Evolutionary conservation across 53 echinoderm and acorn worm genomes (phyloP).

Genomic region (Holothuria leucospilota): DNA sequence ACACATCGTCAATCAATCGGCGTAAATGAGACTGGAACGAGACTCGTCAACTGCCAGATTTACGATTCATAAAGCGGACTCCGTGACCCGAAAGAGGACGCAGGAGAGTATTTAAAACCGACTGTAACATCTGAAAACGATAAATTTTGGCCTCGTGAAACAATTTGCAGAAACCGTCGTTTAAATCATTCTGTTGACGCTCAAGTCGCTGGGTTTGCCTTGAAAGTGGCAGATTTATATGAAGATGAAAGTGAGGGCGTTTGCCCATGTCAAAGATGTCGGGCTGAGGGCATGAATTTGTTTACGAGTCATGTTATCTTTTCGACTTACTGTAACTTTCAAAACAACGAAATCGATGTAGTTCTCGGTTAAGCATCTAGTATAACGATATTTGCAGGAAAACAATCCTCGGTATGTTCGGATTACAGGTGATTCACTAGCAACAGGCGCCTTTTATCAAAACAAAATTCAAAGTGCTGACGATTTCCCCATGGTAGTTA

Average conservation of each 20-base stretch:
- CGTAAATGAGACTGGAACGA: constrained; percentile 39
- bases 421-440: too few relatives aligned
- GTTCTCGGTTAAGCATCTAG: too few relatives aligned
- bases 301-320: not conserved
- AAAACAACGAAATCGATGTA: too few relatives aligned
- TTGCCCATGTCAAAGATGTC: not conserved
- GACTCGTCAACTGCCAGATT: constrained; percentile 51
- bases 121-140: constrained; percentile 54
- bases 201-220: not conserved
- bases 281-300: not conserved
- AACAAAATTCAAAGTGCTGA: too few relatives aligned
- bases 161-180: constrained; percentile 25
- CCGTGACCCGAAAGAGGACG: constrained; percentile 40
- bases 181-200: constrained; percentile 41
- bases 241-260: not conserved
- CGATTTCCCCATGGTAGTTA: too few relatives aligned
- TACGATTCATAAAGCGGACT: constrained; percentile 38
- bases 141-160: constrained; percentile 55
- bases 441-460: too few relatives aligned
- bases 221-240: not conserved
- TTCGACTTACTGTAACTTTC: too few relatives aligned
- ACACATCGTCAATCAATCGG: constrained; percentile 35
- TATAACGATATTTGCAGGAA: too few relatives aligned
- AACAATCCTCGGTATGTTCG: too few relatives aligned
- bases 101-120: constrained; percentile 49